These are phyloP conservation scores for Agrotis clavis DNA, from an alignment of 2,888 invertebrate genomes.

Conservation along the genomic window DNA sequence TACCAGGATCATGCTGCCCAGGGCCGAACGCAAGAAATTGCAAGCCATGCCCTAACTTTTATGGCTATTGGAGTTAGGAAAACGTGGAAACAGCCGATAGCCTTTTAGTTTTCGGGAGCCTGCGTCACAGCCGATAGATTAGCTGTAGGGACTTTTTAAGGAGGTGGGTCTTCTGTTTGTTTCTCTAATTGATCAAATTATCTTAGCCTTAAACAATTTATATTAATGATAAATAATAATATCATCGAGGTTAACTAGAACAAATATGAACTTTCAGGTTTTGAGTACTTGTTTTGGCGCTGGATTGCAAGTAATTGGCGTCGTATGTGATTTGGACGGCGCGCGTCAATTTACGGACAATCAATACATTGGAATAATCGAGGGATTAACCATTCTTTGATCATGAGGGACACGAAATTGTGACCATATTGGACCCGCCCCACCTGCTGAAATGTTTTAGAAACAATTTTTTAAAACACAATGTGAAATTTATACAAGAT, in stretches of 20 bases:
- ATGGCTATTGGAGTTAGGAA: constrained; percentile 1
- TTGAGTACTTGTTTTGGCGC: not conserved
- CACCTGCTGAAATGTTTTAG: no score
- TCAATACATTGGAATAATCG: no score
- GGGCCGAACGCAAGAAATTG: not conserved
- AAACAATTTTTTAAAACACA: no score
- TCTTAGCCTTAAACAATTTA: not conserved
- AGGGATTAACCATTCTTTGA: no score
- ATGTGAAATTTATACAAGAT: no score
- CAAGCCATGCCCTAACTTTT: constrained; percentile 10
- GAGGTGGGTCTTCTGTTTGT: not conserved
- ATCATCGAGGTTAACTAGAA: not conserved
- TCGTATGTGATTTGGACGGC: not conserved
- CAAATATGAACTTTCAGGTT: constrained; percentile 1
- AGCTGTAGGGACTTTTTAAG: constrained; percentile 1
- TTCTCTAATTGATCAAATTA: not conserved
- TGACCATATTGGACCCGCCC: no score
- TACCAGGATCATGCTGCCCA: constrained; percentile 6
- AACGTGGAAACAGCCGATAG: not conserved
- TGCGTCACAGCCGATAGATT: not conserved
- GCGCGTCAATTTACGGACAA: no score
- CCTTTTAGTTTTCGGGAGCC: not conserved
- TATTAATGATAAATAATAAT: not conserved
- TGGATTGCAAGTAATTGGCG: not conserved
- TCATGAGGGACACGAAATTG: no score